phyloP scores from a whole-genome alignment of 2,888 invertebrate species.

The Lasioglossum calceatum region DNA sequence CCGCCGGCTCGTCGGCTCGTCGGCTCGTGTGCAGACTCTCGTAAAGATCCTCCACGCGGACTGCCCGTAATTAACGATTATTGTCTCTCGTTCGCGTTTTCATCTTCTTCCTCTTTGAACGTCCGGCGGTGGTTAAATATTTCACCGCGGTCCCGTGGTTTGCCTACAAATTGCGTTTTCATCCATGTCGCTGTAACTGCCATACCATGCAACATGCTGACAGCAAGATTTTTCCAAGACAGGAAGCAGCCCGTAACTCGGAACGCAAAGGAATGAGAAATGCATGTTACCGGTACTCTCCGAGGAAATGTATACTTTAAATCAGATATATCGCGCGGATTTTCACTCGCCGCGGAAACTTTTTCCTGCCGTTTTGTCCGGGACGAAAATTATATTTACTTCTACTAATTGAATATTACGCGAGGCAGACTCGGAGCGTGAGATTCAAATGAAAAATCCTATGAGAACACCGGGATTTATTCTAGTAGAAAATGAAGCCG shows the following conservation, averaged over 20 bases:
- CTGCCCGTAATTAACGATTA: slow-evolving; percentile 41
- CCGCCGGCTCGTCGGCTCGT: neutral
- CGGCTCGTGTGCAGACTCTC: neutral
- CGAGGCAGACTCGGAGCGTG: neutral
- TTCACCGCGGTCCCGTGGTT: slow-evolving; percentile 6
- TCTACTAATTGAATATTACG: neutral
- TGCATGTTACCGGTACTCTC: neutral
- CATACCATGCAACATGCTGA: slow-evolving; percentile 2
- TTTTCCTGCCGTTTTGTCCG: neutral
- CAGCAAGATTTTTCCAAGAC: slow-evolving; percentile 22
- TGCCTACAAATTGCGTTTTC: slow-evolving; percentile 28
- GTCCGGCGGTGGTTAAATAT: slow-evolving; percentile 20
- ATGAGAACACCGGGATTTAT: neutral
- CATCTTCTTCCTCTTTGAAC: neutral
- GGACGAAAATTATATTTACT: neutral
- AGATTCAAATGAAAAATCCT: neutral
- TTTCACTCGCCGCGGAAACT: neutral
- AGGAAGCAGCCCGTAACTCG: neutral
- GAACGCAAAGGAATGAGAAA: slow-evolving; percentile 13
- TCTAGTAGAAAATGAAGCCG: neutral
- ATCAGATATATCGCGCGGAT: neutral
- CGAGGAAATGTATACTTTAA: slow-evolving; percentile 1
- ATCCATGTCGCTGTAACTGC: slow-evolving; percentile 16
- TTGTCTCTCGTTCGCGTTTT: slow-evolving; percentile 21
- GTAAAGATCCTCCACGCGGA: slow-evolving; percentile 20